phyloP scores from a whole-genome alignment of 2,113 vertebrate species.

The Muscicapa adusta region DNA sequence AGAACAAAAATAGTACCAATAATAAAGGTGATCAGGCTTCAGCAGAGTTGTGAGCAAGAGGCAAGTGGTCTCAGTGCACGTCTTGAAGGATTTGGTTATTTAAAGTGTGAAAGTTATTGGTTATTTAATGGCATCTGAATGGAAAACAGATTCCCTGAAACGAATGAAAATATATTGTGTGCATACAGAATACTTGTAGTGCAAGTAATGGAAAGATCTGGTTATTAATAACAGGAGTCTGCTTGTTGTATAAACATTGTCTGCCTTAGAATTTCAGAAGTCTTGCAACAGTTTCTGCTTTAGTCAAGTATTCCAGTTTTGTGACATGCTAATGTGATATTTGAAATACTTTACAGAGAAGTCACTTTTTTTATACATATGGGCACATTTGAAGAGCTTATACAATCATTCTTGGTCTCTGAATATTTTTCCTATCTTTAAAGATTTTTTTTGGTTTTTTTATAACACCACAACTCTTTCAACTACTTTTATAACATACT shows the following conservation, averaged over 20 bases:
- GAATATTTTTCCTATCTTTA: slow-evolving; percentile 49
- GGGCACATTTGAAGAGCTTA: not conserved
- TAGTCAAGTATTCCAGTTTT: slow-evolving; percentile 25
- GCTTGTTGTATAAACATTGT: slow-evolving; percentile 43
- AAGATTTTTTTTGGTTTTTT: not conserved
- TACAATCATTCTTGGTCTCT: not conserved
- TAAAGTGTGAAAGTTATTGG: slow-evolving; percentile 56
- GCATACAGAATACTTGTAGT: slow-evolving; percentile 28
- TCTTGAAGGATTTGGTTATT: slow-evolving; percentile 57
- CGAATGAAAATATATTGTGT: not conserved
- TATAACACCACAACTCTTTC: not conserved
- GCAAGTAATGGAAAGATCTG: slow-evolving; percentile 61
- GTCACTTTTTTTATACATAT: not conserved
- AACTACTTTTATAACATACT: not conserved
- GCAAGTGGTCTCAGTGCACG: slow-evolving; percentile 1
- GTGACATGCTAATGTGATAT: not conserved
- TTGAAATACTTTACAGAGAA: slow-evolving; percentile 7
- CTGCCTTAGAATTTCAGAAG: slow-evolving; percentile 32
- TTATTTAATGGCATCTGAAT: slow-evolving; percentile 44
- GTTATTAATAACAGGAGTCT: slow-evolving; percentile 54
- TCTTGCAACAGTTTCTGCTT: slow-evolving; percentile 16
- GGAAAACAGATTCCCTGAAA: slow-evolving; percentile 56
- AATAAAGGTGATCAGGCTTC: not conserved
- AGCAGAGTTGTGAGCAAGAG: not conserved
- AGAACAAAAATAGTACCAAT: not conserved